Base-by-base conservation (phyloP, 2,113 vertebrate species). In the Atractosteus spatula region DNA sequence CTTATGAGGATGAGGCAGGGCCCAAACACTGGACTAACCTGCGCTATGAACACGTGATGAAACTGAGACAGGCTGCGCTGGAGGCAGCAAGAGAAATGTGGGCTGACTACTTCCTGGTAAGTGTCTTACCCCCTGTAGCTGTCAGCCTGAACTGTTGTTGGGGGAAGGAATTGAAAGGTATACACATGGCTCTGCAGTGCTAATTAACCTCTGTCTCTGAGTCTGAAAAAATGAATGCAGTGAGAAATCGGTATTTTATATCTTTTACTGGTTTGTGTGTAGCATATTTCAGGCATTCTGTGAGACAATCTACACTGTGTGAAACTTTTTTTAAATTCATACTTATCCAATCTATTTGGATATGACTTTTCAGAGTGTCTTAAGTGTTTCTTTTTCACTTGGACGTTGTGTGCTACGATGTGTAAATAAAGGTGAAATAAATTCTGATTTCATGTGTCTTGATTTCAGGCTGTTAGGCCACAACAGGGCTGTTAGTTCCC, bases 81-180 rank as follows among this genome's bases (percentile, higher is more conserved):
- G 92, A 93, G 29, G 86, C 89, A 0, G 94, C 94, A 1, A 89
- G 92, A 1, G 92, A 95, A 74, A 89, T 92, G 74, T 96, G 95
- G 95, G 92, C 94, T 0, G 95, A 97, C 79, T 97, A 95, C 79
- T 83, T 96, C 57, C 81, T 96, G 93, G 95, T 96, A 80, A 73
- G 90, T 64, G 11, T 55, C 16, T 29, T 10, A 17, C 12, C 14
- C 12, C 75, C 71, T n/a, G 74, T 66, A 43, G 17, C 55, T 41
- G 11, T 4, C 1, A 13, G 51, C 17, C 10, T 51, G 8, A 11
- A 8, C 3, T 54, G 44, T 29, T 11, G 14, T 1, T 2, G 3
- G 44, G 66, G 44, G 66, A n/a, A 3, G 43, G 57, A 1, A 57
- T 11, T n/a, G 7, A 13, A 47, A 43, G 3, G 4, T 42, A 12